Percentiles rank a stretch among this genome's conserved stretches.
Conservation (phyloP, 2,888 invertebrate species). For the Tipula confusa region DNA sequence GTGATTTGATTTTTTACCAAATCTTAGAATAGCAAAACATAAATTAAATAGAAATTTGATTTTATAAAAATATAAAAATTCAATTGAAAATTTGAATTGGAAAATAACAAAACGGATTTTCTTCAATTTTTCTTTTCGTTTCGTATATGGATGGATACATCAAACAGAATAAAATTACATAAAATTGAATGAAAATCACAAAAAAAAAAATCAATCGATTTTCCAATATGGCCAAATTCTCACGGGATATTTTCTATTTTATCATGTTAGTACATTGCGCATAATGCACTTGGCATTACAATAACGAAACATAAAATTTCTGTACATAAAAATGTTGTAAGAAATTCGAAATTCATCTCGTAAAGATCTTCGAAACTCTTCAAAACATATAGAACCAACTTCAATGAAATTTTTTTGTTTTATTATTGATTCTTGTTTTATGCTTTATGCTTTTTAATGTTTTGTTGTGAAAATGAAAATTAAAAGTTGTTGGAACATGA, state of each 20-base stretch:
- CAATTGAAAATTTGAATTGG: neutral
- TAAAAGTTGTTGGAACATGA: neutral
- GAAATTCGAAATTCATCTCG: neutral
- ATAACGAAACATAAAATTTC: neutral
- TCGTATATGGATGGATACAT: neutral
- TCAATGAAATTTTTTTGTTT: neutral
- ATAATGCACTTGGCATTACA: neutral
- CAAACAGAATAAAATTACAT: neutral
- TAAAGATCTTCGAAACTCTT: neutral
- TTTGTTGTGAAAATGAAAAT: slow-evolving; percentile 20
- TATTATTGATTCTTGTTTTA: neutral
- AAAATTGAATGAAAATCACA: neutral
- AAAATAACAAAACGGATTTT: neutral
- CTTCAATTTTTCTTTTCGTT: neutral
- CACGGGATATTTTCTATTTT: neutral
- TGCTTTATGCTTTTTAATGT: neutral
- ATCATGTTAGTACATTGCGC: neutral
- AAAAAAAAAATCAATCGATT: neutral
- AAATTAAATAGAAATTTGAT: neutral
- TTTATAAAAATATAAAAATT: neutral
- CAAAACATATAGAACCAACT: neutral
- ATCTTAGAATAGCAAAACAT: neutral
- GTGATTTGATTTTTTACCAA: neutral
- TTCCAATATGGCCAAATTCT: neutral
- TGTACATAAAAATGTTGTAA: neutral